phyloP scores from a whole-genome alignment of 2,888 invertebrate species.

The Liodrosophila aerea region DNA sequence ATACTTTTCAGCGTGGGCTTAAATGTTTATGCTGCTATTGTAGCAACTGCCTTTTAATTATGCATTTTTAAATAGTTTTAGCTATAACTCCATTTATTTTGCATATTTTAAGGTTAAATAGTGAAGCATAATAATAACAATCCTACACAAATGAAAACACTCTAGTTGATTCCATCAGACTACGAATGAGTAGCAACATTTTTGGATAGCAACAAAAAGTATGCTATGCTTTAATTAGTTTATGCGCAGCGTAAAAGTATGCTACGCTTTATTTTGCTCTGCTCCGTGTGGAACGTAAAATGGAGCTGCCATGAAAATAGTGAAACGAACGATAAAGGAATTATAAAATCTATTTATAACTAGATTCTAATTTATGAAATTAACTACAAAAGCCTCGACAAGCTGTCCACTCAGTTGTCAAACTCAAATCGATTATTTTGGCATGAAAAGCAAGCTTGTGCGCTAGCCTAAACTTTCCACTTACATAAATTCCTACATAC shows the following conservation, averaged over 20 bases:
- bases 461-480: background rate
- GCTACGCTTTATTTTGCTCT: constrained; percentile 18
- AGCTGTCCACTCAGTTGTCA: constrained; percentile 16
- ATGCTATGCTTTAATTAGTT: constrained; percentile 25
- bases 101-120: no score
- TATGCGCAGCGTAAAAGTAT: constrained; percentile 34
- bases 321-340: no score
- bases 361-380: no score
- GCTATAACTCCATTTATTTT: no score
- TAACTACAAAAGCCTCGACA: constrained; percentile 8
- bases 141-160: no score
- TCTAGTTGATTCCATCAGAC: constrained; percentile 23
- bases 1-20: no score
- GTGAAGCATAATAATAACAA: no score
- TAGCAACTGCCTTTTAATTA: no score
- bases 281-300: constrained; percentile 31
- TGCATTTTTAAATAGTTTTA: no score
- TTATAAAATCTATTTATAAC: no score
- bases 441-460: constrained; percentile 9
- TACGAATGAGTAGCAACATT: constrained; percentile 36
- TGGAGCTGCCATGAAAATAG: no score
- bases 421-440: constrained; percentile 31
- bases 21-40: no score
- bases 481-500: constrained; percentile 8
- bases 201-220: constrained; percentile 15